Evolutionary conservation across 92 coral and sea anemone species (phyloP).

Genomic region (Paragorgia papillata): DNA sequence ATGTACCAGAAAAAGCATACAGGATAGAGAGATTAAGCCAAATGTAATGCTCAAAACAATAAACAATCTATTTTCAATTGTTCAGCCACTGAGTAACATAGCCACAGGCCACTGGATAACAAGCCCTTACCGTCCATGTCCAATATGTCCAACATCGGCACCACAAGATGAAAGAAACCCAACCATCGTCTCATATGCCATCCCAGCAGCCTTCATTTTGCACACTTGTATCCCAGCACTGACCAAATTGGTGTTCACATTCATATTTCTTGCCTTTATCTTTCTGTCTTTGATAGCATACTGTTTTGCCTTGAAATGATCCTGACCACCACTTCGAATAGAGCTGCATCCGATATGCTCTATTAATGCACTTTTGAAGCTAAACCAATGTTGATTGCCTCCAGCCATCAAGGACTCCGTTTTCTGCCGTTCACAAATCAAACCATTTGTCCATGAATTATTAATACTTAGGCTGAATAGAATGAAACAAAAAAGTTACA

Average conservation of each 20-base stretch:
- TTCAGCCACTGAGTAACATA: too few relatives aligned
- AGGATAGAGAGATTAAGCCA: too few relatives aligned
- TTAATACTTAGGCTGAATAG: too few relatives aligned
- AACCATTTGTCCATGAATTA: conserved; percentile 9
- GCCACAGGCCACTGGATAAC: too few relatives aligned
- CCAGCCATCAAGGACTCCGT: conserved; percentile 38
- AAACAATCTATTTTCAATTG: too few relatives aligned
- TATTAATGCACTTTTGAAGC: conserved; percentile 28
- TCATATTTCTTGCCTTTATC: neutral
- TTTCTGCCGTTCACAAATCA: conserved; percentile 5
- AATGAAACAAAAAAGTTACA: too few relatives aligned
- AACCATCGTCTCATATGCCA: conserved; percentile 20
- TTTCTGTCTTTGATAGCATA: neutral
- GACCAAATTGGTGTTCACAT: too few relatives aligned
- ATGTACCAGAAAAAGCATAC: too few relatives aligned
- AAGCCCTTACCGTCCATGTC: conserved; percentile 33
- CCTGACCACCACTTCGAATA: conserved; percentile 31
- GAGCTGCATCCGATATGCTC: conserved; percentile 37
- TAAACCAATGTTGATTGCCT: conserved; percentile 37
- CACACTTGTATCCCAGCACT: conserved; percentile 12
- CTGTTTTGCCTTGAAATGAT: conserved; percentile 22
- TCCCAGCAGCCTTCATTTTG: conserved; percentile 36
- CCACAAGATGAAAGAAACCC: conserved; percentile 31
- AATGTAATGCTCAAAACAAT: too few relatives aligned
- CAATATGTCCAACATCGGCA: conserved; percentile 36